Evolutionary conservation across 2,797 vertebrate genomes (phyloP).

Genomic region (Molossus alvarezi): DNA sequence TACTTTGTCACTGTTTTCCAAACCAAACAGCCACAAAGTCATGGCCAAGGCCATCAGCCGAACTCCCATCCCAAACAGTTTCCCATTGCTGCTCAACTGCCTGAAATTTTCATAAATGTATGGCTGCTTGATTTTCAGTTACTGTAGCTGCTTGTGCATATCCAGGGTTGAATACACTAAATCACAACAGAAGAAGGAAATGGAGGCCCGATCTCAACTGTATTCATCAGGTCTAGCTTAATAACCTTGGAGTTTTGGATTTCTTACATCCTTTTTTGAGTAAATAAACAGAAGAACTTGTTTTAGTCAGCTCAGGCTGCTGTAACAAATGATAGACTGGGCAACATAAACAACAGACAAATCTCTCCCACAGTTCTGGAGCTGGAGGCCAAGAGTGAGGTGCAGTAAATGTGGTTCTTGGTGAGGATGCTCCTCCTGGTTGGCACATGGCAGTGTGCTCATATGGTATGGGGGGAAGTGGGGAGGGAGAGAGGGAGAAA

Average conservation of each 20-base stretch:
- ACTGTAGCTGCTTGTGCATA: background rate
- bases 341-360: background rate
- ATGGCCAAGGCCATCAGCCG: accelerated
- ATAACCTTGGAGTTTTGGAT: background rate
- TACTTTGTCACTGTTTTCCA: background rate
- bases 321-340: background rate
- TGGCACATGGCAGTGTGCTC: background rate
- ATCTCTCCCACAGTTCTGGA: background rate
- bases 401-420: background rate
- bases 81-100: accelerated
- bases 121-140: background rate
- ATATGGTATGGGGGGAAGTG: too few relatives aligned
- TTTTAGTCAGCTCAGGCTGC: background rate
- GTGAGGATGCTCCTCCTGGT: background rate
- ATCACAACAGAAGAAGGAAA: background rate
- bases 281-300: background rate
- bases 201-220: background rate
- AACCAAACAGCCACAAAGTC: background rate
- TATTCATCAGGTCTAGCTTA: background rate
- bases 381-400: background rate
- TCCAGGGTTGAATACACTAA: background rate
- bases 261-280: background rate
- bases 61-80: accelerated
- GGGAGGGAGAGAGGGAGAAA: accelerated
- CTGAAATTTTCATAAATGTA: background rate